A percentile compares a stretch with the other conserved stretches of the same genome.
These are phyloP conservation scores for Piscicola geometra DNA, from an alignment of 2,888 invertebrate genomes.

Conservation along the genomic window DNA sequence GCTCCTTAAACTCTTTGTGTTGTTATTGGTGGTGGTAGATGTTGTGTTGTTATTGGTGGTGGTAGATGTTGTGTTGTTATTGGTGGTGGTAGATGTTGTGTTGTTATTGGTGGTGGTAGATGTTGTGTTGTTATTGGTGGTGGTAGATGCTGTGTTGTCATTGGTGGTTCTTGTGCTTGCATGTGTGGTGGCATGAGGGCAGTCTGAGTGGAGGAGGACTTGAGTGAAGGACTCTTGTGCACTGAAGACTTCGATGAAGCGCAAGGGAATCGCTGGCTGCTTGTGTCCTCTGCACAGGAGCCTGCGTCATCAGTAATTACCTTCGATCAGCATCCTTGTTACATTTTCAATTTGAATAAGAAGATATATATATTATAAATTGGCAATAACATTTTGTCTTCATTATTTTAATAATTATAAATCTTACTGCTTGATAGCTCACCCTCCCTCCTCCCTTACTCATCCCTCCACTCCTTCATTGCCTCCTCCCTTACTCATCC, in stretches of 20 bases:
- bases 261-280: constrained; percentile 1
- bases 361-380: no score
- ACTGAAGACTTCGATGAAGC: constrained; percentile 10
- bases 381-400: no score
- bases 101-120: neutral
- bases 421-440: no score
- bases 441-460: no score
- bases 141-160: neutral
- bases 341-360: neutral
- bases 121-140: neutral
- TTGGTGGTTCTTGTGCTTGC: no score
- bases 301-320: neutral
- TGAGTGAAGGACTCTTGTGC: neutral
- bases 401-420: no score
- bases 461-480: no score
- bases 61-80: neutral
- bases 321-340: neutral
- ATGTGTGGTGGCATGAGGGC: no score
- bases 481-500: no score
- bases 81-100: neutral
- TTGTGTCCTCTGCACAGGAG: neutral
- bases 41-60: neutral
- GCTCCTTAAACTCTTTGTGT: no score
- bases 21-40: neutral
- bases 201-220: neutral